Evolutionary conservation across 2,888 invertebrate species (phyloP), one percentile per base, ranked within the genome.

Genomic region (Gibbula magus): DNA sequence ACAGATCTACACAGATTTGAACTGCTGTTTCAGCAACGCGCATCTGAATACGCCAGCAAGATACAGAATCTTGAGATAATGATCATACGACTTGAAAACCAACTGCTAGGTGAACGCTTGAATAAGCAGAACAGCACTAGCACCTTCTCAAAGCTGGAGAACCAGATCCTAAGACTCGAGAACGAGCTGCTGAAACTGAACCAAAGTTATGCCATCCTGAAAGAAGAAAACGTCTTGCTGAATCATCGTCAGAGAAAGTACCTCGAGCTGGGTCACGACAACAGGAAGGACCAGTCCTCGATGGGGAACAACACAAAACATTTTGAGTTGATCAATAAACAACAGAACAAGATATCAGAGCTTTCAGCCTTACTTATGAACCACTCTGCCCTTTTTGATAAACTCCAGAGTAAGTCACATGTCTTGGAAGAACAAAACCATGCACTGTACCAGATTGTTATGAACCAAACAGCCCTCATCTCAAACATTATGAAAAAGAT

Each of bases 31-130:
- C 80, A 75, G 82, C 81, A 82, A 83, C 85, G 61, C 45, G 81
- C 81, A 8, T 52, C 75, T n/a, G 83, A 88, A 78, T 88, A 90
- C 52, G 81, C 81, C 10, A 77, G 81, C 7, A 90, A 90, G 83
- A 85, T 91, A 16, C 88, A 89, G 52, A 77, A 82, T 29, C 73
- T 91, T 5, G 91, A 92, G 78, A 73, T 91, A 7, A 85, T 87
- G 79, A 82, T 92, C 0, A 85, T 91, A 73, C 88, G 87, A 78
- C 83, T 92, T 56, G 90, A 91, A 85, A 92, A 92, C 76, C 84
- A 87, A 73, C 52, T 91, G 8, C 82, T 91, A 70, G 75, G 78
- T 8, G 89, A 88, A 78, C 87, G 84, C 45, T 39, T 90, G 18
- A 82, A 87, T 25, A 88, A 89, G 80, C 88, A 87, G 77, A 88